Base-by-base conservation (phyloP, 37 sponge, comb jelly and placozoan genomes). In the Eunapius fragilis region DNA sequence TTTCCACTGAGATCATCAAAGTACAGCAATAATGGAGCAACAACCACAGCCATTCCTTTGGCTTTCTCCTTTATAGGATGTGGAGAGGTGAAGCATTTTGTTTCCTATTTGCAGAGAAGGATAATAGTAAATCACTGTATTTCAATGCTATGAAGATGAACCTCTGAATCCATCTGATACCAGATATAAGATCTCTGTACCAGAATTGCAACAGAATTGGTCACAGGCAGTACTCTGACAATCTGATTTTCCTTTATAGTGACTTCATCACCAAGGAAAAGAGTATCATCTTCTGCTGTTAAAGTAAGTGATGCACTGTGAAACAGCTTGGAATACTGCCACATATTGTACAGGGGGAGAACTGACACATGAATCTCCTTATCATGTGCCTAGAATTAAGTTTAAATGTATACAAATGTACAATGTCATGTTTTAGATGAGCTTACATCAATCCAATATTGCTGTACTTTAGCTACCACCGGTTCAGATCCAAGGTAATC, bases 1-100 rank as follows among this genome's bases (percentile, higher is more conserved):
- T 90, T 90, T n/a, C 90, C 90, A 85, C 90, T 90, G n/a, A 82
- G 75, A 81, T 90, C 90, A 81, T 90, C 90, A n/a, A 82, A 69
- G 36, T 85, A 90, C 41, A 90, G 33, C 26, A 90, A 7, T 5
- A 89, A 35, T 31, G 90, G 90, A 48, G 67, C 27, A 45, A 79
- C 36, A 12, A 74, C 68, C 12, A 78, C 72, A 27, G 28, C 14
- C 67, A 27, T 47, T 31, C 58, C 58, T 58, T 58, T 58, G 58
- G 58, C 58, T 58, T 58, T 58, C 58, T 58, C 58, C 58, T 58
- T 58, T 58, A 58, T 17, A 11, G 58, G 58, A 58, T 58, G 58
- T 58, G 58, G 58, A 58, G 58, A 58, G 58, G 58, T 58, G 58
- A 58, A 58, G 58, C 58, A 58, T 58, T 58, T 58, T 58, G 58